A percentile compares a stretch with the other conserved stretches of the same genome.
These are phyloP conservation scores for Steatocranus sp. DNA, from an alignment of 2,797 vertebrate genomes.

Conservation along the genomic window DNA sequence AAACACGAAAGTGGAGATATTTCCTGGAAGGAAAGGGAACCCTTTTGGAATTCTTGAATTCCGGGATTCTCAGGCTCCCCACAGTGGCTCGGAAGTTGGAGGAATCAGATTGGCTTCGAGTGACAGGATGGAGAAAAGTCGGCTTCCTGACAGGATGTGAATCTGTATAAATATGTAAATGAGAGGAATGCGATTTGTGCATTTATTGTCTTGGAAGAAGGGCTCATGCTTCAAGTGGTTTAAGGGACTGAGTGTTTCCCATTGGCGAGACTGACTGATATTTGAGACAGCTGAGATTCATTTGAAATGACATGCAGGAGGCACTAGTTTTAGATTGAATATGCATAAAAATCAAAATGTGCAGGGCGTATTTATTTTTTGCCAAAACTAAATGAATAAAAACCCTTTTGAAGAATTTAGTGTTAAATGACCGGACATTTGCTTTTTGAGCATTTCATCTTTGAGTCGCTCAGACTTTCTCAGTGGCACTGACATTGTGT, in stretches of 20 bases:
- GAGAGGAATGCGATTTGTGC: conserved; percentile 3
- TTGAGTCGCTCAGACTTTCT: background rate
- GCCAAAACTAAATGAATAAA: background rate
- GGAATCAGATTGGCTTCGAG: conserved; percentile 41
- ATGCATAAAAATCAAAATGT: background rate
- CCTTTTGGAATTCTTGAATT: conserved; percentile 45
- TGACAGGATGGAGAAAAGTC: conserved; percentile 31
- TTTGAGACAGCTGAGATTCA: background rate
- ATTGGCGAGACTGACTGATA: background rate
- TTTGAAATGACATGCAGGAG: background rate
- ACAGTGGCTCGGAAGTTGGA: conserved; percentile 4
- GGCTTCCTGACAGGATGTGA: conserved; percentile 50
- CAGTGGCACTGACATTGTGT: background rate
- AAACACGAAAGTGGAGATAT: conserved; percentile 24
- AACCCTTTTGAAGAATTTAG: background rate
- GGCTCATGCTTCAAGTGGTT: background rate
- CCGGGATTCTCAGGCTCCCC: conserved; percentile 32
- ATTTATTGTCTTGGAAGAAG: background rate
- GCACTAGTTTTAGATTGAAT: background rate
- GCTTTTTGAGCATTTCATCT: background rate
- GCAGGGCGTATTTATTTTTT: background rate
- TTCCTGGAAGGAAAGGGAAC: conserved; percentile 45
- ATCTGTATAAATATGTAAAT: conserved; percentile 16
- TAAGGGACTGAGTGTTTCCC: background rate
- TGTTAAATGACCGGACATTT: background rate